Conservation (phyloP, 2,113 vertebrate species). For the Barbus barbus region DNA sequence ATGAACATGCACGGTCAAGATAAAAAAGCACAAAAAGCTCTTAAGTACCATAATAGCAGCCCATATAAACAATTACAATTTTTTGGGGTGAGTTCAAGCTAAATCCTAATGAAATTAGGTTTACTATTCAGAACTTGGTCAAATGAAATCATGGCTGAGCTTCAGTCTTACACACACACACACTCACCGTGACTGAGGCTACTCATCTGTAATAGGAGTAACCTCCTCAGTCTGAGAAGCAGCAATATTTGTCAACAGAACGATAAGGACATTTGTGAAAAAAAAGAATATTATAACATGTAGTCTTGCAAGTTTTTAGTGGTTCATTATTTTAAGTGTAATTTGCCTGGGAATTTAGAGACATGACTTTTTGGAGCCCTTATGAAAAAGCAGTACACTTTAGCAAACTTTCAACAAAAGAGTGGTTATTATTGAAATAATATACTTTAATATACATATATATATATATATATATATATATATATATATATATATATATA, state of each 20-base stretch:
- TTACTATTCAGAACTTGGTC: not conserved
- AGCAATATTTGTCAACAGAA: conserved; percentile 42
- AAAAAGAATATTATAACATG: not conserved
- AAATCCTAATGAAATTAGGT: not conserved
- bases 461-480: no score
- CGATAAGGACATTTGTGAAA: conserved; percentile 18
- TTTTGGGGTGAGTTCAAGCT: not conserved
- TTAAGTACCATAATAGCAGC: not conserved
- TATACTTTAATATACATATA: no score
- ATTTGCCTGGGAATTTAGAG: not conserved
- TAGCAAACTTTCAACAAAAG: no score
- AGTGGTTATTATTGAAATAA: no score
- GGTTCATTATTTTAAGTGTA: no score
- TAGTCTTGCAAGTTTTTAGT: no score
- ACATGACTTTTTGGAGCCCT: no score
- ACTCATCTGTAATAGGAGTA: conserved; percentile 36
- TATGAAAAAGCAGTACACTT: no score
- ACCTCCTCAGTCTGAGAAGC: conserved; percentile 50
- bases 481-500: no score
- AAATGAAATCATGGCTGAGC: not conserved
- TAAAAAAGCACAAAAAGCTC: not conserved
- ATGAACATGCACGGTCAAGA: not conserved
- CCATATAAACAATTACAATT: not conserved
- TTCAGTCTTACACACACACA: not conserved
- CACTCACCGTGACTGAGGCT: conserved; percentile 50